Evolutionary conservation across 2,888 invertebrate genomes (phyloP).

Genomic region (Idaea aversata): DNA sequence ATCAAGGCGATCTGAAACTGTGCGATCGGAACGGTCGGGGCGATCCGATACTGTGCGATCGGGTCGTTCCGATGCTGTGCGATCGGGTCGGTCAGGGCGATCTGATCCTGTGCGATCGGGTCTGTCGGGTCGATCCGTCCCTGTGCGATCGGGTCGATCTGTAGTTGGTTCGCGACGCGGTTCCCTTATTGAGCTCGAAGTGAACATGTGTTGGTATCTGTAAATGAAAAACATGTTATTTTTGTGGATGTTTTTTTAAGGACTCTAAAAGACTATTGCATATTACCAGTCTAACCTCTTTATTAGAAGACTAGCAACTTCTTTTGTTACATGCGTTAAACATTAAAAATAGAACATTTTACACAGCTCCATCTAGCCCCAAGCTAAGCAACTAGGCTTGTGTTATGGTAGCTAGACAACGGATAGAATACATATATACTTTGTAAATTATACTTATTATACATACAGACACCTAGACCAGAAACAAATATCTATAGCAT

Average conservation of each 20-base stretch:
- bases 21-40: too few relatives aligned
- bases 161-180: constrained; percentile 41
- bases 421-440: too few relatives aligned
- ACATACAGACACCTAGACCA: too few relatives aligned
- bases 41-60: neutral
- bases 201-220: constrained; percentile 66
- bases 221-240: constrained; percentile 10
- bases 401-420: too few relatives aligned
- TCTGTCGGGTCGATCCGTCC: constrained; percentile 33
- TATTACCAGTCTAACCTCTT: too few relatives aligned
- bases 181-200: constrained; percentile 42
- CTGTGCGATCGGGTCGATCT: constrained; percentile 31
- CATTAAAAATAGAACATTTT: too few relatives aligned
- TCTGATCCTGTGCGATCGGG: neutral
- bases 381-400: too few relatives aligned
- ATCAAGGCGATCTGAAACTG: too few relatives aligned
- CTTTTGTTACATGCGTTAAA: neutral
- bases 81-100: neutral
- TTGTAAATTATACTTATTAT: too few relatives aligned
- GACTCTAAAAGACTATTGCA: too few relatives aligned
- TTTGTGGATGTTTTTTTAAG: neutral
- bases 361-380: too few relatives aligned
- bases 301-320: neutral
- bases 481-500: too few relatives aligned
- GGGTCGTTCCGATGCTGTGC: neutral